Base-by-base conservation (phyloP, 1,140 invertebrate species). In the Drosophila santomea region DNA sequence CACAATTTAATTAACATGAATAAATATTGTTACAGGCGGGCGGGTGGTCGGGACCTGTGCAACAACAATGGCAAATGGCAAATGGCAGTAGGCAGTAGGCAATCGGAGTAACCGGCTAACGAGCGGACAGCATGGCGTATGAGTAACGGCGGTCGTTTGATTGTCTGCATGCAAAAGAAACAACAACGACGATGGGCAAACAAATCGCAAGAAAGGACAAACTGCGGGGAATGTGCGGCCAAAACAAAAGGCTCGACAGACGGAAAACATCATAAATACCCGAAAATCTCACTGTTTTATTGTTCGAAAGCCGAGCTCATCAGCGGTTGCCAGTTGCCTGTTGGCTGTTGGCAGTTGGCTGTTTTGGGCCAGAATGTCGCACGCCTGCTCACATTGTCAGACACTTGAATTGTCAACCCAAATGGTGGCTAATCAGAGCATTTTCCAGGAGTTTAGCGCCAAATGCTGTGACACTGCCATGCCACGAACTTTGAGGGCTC, bases 1-100 rank as follows among this genome's bases (percentile, higher is more conserved):
- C 90, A 90, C 90, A 91, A 91, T 91, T 91, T 91, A 91, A 91
- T 91, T 91, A 91, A 91, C 90, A 91, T 86, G 90, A 90, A 91
- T 84, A 91, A 91, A 91, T 91, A 91, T 91, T 91, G 90, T 91
- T 90, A 80, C 78, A 85, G 73, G 74, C 71, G 48, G 78, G 38
- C 17, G 52, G 47, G 14, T 15, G 50, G n/a, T n/a, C 12, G 28
- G 35, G 78, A 83, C 79, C 68, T 61, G 45, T 50, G 68, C 51
- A 45, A 60, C 47, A 82, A 74, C 55, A 80, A 66, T 47, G 57
- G 28, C 35, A 63, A 39, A 57, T 44, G 43, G 50, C 32, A 43
- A 41, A 23, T 20, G 56, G 45, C 57, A 68, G 23, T 25, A 25
- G 43, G 50, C 32, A 43, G 48, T 32, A 25, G 56, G 45, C 57